These are phyloP conservation scores for human DNA, from an alignment of 2,113 vertebrate species.

Conservation along the genomic window GRCh38 chr6:99291501-99292000, in stretches of 20 bases:
- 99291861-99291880: rapidly evolving
- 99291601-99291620: background rate
- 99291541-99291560: background rate
- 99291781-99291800: slow-evolving; percentile 94
- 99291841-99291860: background rate
- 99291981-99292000: slow-evolving; percentile 11
- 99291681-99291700: slow-evolving; percentile 36
- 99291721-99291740: slow-evolving; percentile 95
- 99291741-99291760: slow-evolving; percentile 98
- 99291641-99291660: background rate
- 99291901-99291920: background rate
- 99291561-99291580: background rate
- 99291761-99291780: slow-evolving; percentile 97
- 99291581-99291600: background rate
- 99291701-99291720: slow-evolving; percentile 96
- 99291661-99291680: background rate
- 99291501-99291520: background rate
- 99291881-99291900: background rate
- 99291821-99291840: slow-evolving; percentile 80
- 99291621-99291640: background rate
- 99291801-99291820: slow-evolving; percentile 99
- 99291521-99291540: background rate
- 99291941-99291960: background rate
- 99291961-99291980: background rate
- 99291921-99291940: background rate